phyloP scores from a whole-genome alignment of 2,113 vertebrate species.

The Leucoraja erinaceus region DNA sequence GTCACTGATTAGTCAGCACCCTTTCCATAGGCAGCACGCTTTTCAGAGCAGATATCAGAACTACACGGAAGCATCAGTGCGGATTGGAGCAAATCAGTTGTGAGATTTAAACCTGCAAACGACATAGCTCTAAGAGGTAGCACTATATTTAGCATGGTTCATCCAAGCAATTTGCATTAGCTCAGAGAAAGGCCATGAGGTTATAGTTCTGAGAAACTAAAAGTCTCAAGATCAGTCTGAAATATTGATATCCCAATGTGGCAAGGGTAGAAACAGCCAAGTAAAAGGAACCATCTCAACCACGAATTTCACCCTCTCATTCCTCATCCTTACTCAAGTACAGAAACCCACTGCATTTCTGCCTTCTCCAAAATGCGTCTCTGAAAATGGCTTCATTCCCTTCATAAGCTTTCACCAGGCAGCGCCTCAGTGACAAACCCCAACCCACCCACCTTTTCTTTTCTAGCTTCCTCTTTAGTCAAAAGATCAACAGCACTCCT shows the following conservation, averaged over 20 bases:
- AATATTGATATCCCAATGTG: neutral
- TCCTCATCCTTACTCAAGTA: neutral
- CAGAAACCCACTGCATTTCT: neutral
- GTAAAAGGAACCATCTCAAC: too few relatives aligned
- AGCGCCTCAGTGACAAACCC: neutral
- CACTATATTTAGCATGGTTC: neutral
- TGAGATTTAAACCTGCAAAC: neutral
- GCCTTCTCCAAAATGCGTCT: neutral
- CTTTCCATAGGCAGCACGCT: too few relatives aligned
- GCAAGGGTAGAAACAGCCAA: too few relatives aligned
- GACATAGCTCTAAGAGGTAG: neutral
- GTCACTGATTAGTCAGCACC: too few relatives aligned
- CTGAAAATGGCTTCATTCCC: neutral
- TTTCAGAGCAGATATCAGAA: too few relatives aligned
- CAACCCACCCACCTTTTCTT: neutral
- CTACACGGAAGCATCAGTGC: too few relatives aligned
- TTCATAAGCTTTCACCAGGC: neutral
- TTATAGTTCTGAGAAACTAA: neutral
- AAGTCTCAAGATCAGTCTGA: neutral
- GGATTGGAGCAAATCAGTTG: neutral
- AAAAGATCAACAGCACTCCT: too few relatives aligned
- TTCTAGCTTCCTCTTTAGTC: neutral
- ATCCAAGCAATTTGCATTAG: neutral
- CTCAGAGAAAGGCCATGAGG: neutral
- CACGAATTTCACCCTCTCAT: neutral